phyloP scores from a whole-genome alignment of 53 echinoderm and acorn worm genomes.

The Echinometra lucunter region DNA sequence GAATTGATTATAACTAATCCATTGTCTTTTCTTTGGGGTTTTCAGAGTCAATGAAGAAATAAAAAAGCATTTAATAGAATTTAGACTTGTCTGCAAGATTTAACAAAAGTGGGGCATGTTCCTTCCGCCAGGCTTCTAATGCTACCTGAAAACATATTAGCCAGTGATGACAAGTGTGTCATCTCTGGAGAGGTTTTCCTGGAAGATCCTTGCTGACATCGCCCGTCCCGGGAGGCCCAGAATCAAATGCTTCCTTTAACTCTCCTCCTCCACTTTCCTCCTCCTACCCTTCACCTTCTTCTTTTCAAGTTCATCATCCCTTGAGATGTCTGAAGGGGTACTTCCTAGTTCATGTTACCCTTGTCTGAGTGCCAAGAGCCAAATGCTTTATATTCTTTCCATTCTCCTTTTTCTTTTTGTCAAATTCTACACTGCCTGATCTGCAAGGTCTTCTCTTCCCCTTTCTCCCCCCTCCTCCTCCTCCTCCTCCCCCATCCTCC shows the following conservation, averaged over 20 bases:
- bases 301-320: not conserved
- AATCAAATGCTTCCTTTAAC: not conserved
- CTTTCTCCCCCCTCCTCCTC: not conserved
- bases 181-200: not conserved
- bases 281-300: not conserved
- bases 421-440: too few relatives aligned
- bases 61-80: not conserved
- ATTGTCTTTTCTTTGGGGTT: not conserved
- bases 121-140: not conserved
- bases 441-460: too few relatives aligned
- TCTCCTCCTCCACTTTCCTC: conserved; percentile 51
- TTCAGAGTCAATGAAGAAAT: not conserved
- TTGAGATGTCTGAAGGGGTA: too few relatives aligned
- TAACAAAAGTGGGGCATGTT: not conserved
- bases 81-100: not conserved
- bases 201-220: not conserved
- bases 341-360: too few relatives aligned
- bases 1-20: not conserved
- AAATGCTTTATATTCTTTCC: too few relatives aligned
- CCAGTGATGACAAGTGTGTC: conserved; percentile 9
- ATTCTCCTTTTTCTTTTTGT: too few relatives aligned
- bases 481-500: conserved; percentile 50
- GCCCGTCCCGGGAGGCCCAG: conserved; percentile 7
- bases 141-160: conserved; percentile 46
- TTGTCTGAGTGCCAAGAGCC: too few relatives aligned